Evolutionary conservation across 2,113 vertebrate species (phyloP).

Genomic region (Thunnus thynnus): DNA sequence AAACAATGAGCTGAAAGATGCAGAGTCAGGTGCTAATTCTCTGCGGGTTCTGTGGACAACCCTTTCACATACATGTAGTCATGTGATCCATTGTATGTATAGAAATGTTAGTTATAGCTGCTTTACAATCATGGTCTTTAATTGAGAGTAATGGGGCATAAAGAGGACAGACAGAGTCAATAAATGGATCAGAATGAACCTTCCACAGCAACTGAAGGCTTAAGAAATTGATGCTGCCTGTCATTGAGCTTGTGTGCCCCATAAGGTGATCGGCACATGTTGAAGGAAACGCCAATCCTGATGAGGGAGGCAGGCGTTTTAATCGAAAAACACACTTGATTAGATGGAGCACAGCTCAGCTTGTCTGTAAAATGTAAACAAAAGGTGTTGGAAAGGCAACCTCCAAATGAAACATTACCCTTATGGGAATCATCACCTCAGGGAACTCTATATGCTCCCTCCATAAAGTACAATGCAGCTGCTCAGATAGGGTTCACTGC

Average conservation of each 20-base stretch:
- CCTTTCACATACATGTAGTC: too few species aligned
- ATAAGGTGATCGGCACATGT: not conserved
- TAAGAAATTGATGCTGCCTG: conserved; percentile 7
- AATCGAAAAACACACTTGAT: not conserved
- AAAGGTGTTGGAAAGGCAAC: conserved; percentile 30
- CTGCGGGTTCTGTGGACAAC: too few species aligned
- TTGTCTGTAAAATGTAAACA: conserved; percentile 40
- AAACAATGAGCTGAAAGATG: too few species aligned
- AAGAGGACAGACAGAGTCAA: not conserved
- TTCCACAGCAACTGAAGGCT: conserved; percentile 12
- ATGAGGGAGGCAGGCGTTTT: not conserved
- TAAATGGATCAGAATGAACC: conserved; percentile 28
- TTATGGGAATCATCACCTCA: conserved; percentile 57
- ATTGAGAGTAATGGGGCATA: not conserved
- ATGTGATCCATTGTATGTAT: too few species aligned
- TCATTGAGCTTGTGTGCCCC: not conserved
- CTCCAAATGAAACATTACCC: conserved; percentile 62
- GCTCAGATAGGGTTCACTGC: conserved; percentile 44
- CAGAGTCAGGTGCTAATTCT: too few species aligned
- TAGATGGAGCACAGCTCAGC: not conserved
- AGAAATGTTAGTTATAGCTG: too few species aligned
- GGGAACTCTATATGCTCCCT: conserved; percentile 53
- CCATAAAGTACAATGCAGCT: conserved; percentile 66
- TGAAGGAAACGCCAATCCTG: conserved; percentile 3
- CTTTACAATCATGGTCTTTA: conserved; percentile 1